These are phyloP conservation scores for Miniopterus natalensis DNA, from an alignment of 2,113 vertebrate genomes.

Conservation along the genomic window DNA sequence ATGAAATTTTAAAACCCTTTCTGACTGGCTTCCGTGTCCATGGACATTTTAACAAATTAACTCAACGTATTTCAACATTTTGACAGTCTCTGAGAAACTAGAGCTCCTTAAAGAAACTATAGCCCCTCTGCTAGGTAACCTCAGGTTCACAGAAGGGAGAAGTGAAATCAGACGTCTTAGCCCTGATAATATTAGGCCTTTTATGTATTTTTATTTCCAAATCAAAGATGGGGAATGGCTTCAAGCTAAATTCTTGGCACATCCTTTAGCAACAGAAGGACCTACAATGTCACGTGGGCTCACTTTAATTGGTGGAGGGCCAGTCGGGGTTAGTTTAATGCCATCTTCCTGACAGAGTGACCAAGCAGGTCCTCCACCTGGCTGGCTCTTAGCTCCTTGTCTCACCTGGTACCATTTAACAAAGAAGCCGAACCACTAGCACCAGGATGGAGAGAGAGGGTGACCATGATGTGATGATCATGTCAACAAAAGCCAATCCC, in stretches of 20 bases:
- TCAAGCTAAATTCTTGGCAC: background rate
- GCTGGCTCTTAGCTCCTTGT: background rate
- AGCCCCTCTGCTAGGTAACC: conserved; percentile 14
- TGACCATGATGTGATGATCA: background rate
- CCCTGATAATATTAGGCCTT: background rate
- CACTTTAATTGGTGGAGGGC: background rate
- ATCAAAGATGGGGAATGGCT: conserved; percentile 47
- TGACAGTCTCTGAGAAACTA: conserved; percentile 51
- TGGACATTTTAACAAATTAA: conserved; percentile 53
- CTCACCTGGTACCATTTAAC: background rate
- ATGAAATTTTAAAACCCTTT: conserved; percentile 44
- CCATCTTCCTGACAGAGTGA: background rate
- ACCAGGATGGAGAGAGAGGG: rapidly evolving
- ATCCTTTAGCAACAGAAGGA: background rate
- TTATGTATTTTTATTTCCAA: background rate
- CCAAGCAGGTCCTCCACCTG: background rate
- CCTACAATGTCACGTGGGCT: background rate
- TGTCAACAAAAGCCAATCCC: background rate
- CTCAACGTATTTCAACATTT: background rate
- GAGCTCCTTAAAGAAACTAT: background rate
- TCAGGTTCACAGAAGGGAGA: conserved; percentile 63
- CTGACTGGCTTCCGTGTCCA: background rate
- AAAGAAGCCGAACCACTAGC: no score
- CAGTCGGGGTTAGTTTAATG: background rate
- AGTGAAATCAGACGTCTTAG: conserved; percentile 64